Evolutionary conservation across 2,797 vertebrate genomes (phyloP), one percentile per base, ranked within the genome.

Genomic region (Austrolebias charrua): DNA sequence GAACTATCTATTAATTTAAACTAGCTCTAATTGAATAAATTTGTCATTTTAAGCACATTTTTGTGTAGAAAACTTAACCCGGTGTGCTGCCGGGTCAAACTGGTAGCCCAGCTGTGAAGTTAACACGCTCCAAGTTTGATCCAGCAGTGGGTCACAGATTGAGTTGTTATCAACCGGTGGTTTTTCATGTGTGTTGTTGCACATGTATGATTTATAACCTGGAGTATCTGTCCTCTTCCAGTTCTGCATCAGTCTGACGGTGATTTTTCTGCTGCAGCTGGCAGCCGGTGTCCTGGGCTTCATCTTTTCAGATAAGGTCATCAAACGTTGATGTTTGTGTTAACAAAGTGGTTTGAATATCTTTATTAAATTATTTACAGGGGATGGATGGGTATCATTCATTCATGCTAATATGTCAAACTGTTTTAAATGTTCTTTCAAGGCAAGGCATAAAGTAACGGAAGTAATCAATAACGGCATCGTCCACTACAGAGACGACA

Each of bases 191-290:
- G 14, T 20, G 5, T 1, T 44, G 15, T 43, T 43, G 5, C 28
- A 50, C 15, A n/a, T 1, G 15, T 6, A 6, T 55, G 11, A 38
- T 6, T 35, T 18, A 1, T 72, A 33, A 72, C 0, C 0, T 5
- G 18, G 0, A 46, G 20, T n/a, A 2, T 46, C 42, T 42, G 28
- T 42, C 48, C 77, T 46, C 49, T 43, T 45, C 0, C 88, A 98
- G 96, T 98, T 98, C 90, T 96, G 94, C 0, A 10, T 95, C 76
- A 94, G 89, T 78, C 88, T 98, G 79, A 95, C 92, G 0, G 0
- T 95, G 5, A 80, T 97, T 83, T 98, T 99, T 90, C 63, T 98
- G 72, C 92, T 99, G 8, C 97, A 98, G 88, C 80, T 98, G 84
- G 71, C 81, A 0, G 94, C 93, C 0, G 96, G 96, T 0, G 51